Conservation (phyloP, 2,797 vertebrate genomes). For the Lates japonicus region DNA sequence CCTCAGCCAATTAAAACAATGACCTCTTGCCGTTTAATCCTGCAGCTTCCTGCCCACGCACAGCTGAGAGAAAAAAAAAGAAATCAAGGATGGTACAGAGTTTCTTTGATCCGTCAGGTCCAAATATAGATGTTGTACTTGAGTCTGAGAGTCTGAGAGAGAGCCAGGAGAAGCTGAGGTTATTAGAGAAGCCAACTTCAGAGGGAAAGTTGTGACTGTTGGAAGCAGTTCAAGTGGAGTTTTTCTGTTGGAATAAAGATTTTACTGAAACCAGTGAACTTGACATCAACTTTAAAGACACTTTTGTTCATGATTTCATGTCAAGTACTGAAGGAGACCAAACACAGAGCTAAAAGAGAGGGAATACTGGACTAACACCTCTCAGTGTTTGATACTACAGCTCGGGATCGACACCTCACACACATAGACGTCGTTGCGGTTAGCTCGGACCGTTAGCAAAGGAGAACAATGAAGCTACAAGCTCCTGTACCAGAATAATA, state of each 20-base stretch:
- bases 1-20: slow-evolving; percentile 69
- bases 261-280: background rate
- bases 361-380: too few species aligned
- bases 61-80: background rate
- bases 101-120: slow-evolving; percentile 23
- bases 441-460: too few species aligned
- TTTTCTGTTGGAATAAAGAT: slow-evolving; percentile 6
- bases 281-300: background rate
- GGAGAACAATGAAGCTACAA: too few species aligned
- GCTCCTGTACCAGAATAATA: too few species aligned
- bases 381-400: too few species aligned
- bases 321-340: background rate
- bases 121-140: slow-evolving; percentile 36
- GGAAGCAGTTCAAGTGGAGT: background rate
- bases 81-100: background rate
- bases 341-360: too few species aligned
- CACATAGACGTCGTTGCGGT: too few species aligned
- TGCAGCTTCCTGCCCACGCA: slow-evolving; percentile 42
- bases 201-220: background rate
- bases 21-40: slow-evolving; percentile 54
- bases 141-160: slow-evolving; percentile 4
- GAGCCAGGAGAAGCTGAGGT: background rate
- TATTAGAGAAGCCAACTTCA: slow-evolving; percentile 23
- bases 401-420: too few species aligned
- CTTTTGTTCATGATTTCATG: background rate